Conservation (phyloP, 2,797 vertebrate genomes). For the Artibeus jamaicensis region DNA sequence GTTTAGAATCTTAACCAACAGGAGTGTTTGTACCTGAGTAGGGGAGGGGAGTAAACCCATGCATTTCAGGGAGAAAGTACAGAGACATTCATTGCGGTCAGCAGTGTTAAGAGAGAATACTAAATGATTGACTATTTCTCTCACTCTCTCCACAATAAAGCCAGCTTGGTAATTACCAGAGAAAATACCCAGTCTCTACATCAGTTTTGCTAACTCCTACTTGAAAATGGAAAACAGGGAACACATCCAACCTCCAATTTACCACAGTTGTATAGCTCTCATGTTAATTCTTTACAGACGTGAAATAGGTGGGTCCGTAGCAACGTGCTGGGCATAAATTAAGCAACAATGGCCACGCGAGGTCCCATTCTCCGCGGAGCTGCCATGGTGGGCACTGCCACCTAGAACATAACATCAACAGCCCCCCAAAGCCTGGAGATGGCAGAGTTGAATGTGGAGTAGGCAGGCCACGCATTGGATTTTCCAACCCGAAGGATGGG, state of each 20-base stretch:
- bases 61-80: constrained; percentile 30
- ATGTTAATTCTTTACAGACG: constrained; percentile 47
- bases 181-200: constrained; percentile 44
- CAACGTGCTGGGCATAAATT: constrained; percentile 79
- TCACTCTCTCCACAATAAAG: constrained; percentile 49
- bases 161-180: constrained; percentile 37
- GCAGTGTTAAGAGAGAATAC: constrained; percentile 26
- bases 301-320: constrained; percentile 62
- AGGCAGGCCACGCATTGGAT: neutral
- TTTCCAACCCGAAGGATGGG: constrained; percentile 22
- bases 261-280: neutral
- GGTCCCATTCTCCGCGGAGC: constrained; percentile 36
- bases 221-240: constrained; percentile 31
- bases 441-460: neutral
- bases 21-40: neutral
- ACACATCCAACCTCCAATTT: constrained; percentile 16
- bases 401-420: constrained; percentile 19
- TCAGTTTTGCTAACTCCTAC: constrained; percentile 1
- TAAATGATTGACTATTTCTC: constrained; percentile 52
- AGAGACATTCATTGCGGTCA: neutral
- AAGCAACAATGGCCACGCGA: constrained; percentile 77
- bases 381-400: constrained; percentile 40
- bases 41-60: constrained; percentile 4
- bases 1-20: constrained; percentile 45
- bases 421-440: neutral